phyloP scores from a whole-genome alignment of 2,113 vertebrate genomes.

The Mastomys coucha region DNA sequence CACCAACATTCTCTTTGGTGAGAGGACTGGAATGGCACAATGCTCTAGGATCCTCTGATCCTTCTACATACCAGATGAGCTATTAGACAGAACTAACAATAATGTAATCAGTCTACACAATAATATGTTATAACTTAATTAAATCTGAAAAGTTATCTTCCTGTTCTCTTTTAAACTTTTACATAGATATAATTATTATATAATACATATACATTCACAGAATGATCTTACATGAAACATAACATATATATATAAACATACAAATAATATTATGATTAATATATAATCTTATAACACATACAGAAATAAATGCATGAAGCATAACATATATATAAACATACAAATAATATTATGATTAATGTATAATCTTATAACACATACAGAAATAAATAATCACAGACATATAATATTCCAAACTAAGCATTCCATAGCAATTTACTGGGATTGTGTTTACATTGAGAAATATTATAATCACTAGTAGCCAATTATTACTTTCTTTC shows the following conservation, averaged over 20 bases:
- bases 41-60: background rate
- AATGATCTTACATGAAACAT: background rate
- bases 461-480: background rate
- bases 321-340: background rate
- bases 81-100: background rate
- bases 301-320: background rate
- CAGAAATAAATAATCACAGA: background rate
- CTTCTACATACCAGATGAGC: background rate
- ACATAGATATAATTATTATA: background rate
- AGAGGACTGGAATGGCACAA: background rate
- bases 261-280: background rate
- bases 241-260: background rate
- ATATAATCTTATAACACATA: too few species aligned
- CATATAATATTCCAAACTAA: background rate
- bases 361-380: background rate
- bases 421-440: background rate
- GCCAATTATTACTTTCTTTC: background rate
- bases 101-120: background rate
- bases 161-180: background rate
- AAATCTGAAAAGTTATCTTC: background rate
- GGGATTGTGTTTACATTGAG: background rate
- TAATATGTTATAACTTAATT: background rate
- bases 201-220: background rate
- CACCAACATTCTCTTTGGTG: background rate
- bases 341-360: background rate